Evolutionary conservation across 2,797 vertebrate genomes (phyloP), one percentile per base, ranked within the genome.

Genomic region (Ctenosaura bakeri): DNA sequence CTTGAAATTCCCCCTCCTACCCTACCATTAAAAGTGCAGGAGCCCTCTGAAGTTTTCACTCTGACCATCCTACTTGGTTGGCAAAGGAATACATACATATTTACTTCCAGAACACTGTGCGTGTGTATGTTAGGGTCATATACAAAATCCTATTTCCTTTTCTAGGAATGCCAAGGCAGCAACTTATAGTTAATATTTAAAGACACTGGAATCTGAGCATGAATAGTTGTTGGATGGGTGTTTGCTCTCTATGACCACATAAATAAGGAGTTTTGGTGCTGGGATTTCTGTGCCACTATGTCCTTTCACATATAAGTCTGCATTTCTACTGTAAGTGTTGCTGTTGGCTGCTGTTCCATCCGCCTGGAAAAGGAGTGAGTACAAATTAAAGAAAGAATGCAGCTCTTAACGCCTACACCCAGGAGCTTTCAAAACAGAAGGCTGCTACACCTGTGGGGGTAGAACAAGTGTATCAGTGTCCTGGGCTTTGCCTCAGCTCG

Each of bases 401-500:
- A 97, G 93, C 94, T 96, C 93, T 66, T 89, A 91, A 97, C 89
- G 96, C 94, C 97, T 96, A 96, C 97, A 96, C 98, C 96, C 97
- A 97, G 95, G 93, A 97, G 96, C 95, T 95, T 96, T 96, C 95
- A 95, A 96, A 97, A 98, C 97, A 97, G 96, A 95, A 97, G 96
- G 96, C 97, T 98, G 97, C 98, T 99, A 98, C 98, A 99, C 98
- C 98, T 99, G 98, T 96, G 98, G 98, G 98, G 97, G 97, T 97
- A 96, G 98, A 99, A 99, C 98, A 99, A 99, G 98, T 99, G 98
- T 99, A 98, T 98, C 98, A 98, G 98, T 98, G 98, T 98, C 98
- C 98, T 89, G 93, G 88, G 96, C 97, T 97, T 90, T 98, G 98
- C 97, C 98, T 96, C 13, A 91, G 98, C 98, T 98, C 98, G 98